Evolutionary conservation across 2,888 invertebrate genomes (phyloP), one percentile per base, ranked within the genome.

Genomic region (Uloborus plumipes): DNA sequence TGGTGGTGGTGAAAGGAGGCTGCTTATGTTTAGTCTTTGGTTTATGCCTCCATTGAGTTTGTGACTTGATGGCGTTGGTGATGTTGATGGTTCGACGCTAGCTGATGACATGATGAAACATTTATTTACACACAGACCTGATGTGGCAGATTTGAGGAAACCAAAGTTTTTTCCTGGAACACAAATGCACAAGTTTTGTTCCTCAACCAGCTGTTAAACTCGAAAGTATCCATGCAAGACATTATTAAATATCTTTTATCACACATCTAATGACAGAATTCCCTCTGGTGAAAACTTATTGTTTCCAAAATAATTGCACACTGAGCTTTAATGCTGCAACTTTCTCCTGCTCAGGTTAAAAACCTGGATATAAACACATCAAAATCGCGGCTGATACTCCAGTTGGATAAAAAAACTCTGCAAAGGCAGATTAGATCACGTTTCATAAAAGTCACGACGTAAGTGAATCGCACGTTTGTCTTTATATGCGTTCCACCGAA

Each of bases 1-100:
- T 9, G 13, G n/a, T 0, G 70, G 50, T 22, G 92, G 92, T 71
- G 92, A 92, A 88, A 92, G 92, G 87, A 94, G 89, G 77, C 93
- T 92, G 86, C 86, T 85, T 11, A 87, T 84, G 84, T 86, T 86
- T 59, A 87, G 84, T 51, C 84, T 75, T 72, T 80, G 84, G 59
- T 78, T 74, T 7, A 80, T 65, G 11, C 79, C 80, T 7, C 84
- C 84, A 53, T 84, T 84, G 58, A 84, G 31, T 77, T 84, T 84
- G 47, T 80, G 80, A 26, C 75, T 75, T 4, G 84, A 76, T n/a
- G 84, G 76, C 11, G 80, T 80, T 18, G 84, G 84, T 4, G 84
- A 80, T 11, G 80, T 80, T 7, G 84, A 84, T 7, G 84, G 78
- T 20, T 80, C 84, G 16, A 75, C 50, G 50, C 84, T 84, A 55